These are phyloP conservation scores for Danio tinwini DNA, from an alignment of 2,797 vertebrate genomes.

Conservation along the genomic window DNA sequence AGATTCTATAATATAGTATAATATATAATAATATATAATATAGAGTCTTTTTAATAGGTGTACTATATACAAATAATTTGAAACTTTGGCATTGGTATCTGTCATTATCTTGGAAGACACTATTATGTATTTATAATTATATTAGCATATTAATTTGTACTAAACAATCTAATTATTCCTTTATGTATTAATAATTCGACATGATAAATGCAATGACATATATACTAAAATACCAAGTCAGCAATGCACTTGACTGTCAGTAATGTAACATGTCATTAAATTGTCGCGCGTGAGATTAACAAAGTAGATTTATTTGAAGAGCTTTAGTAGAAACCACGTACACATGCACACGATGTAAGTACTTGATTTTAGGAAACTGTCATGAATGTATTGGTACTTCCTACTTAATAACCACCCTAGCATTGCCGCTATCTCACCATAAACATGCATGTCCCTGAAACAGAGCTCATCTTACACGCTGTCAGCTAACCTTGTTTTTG, in stretches of 20 bases:
- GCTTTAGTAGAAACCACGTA: neutral
- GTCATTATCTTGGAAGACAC: neutral
- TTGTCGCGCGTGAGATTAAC: neutral
- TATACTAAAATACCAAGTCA: neutral
- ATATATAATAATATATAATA: too few species aligned
- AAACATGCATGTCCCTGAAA: neutral
- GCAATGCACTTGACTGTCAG: neutral
- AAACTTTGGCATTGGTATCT: neutral
- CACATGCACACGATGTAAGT: neutral
- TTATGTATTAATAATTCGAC: neutral
- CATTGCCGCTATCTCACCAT: neutral
- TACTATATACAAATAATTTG: neutral
- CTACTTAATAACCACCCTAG: neutral
- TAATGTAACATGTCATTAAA: neutral
- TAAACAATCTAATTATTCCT: neutral
- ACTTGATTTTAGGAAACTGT: neutral
- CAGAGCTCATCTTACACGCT: neutral
- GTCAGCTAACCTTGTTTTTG: constrained; percentile 7
- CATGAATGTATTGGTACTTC: neutral
- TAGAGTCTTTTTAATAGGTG: too few species aligned
- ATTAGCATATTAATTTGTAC: neutral
- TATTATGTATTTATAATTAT: neutral
- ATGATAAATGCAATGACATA: neutral
- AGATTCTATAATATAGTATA: too few species aligned
- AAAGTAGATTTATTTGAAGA: neutral